phyloP scores from a whole-genome alignment of 1,140 invertebrate species.

The Magallana angulata region DNA sequence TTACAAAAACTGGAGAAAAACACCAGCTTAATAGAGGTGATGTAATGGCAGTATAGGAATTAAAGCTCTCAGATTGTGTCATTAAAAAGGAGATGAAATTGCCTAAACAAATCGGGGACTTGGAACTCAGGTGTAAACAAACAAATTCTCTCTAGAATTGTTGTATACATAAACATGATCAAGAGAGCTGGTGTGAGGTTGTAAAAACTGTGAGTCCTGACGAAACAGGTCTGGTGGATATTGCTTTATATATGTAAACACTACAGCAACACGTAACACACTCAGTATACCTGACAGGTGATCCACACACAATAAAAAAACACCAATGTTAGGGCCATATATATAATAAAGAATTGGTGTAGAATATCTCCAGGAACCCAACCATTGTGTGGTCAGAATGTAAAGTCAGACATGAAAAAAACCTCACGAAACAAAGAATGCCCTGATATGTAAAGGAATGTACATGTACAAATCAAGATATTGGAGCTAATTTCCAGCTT shows the following conservation, averaged over 20 bases:
- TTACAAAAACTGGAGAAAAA: not conserved
- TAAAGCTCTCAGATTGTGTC: not conserved
- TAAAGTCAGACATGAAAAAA: too few species aligned
- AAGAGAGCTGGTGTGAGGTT: not conserved
- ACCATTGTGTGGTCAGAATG: too few species aligned
- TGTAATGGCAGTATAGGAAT: not conserved
- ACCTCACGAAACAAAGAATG: too few species aligned
- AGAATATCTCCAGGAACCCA: too few species aligned
- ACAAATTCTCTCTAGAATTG: not conserved
- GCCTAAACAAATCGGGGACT: not conserved
- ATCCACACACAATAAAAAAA: slow-evolving; percentile 1
- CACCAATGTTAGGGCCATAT: not conserved
- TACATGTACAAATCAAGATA: too few species aligned
- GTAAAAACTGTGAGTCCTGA: not conserved
- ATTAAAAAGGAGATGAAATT: not conserved
- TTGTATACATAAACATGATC: slow-evolving; percentile 5
- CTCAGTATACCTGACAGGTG: not conserved
- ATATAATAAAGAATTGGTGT: too few species aligned
- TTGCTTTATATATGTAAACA: slow-evolving; percentile 4
- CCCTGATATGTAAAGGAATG: too few species aligned
- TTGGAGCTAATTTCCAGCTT: too few species aligned
- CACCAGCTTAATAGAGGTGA: not conserved
- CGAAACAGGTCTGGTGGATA: not conserved
- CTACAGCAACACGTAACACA: not conserved
- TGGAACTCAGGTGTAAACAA: not conserved